These are phyloP conservation scores for Seira ritae DNA, from an alignment of 2,888 invertebrate genomes.

Conservation along the genomic window DNA sequence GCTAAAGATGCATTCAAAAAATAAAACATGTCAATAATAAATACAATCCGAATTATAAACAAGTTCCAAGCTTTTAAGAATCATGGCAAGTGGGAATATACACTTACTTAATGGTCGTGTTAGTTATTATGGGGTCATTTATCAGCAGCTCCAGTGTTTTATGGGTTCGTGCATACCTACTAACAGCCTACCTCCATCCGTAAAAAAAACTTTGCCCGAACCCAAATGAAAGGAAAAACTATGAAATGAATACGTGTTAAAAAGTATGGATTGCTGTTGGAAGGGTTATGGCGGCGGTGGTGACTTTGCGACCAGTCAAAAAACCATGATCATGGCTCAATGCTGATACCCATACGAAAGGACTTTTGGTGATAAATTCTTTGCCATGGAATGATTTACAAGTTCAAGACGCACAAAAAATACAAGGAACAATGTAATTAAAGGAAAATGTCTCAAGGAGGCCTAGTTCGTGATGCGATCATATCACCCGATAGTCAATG, in stretches of 20 bases:
- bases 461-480: not conserved
- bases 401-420: not conserved
- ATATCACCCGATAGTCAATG: not conserved
- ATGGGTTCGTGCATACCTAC: constrained; percentile 47
- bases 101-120: no score
- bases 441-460: not conserved
- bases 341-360: not conserved
- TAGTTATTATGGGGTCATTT: constrained; percentile 15
- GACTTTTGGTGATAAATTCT: not conserved
- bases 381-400: constrained; percentile 1
- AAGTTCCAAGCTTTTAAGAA: not conserved
- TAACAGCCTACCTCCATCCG: not conserved
- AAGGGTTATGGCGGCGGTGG: not conserved
- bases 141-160: constrained; percentile 58
- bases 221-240: not conserved
- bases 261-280: no score
- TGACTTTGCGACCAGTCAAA: not conserved
- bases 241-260: not conserved
- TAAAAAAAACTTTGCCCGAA: not conserved
- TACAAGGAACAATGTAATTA: not conserved
- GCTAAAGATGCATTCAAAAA: not conserved
- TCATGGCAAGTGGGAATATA: not conserved
- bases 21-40: constrained; percentile 3
- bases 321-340: not conserved
- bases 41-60: not conserved